Evolutionary conservation across 2,888 invertebrate genomes (phyloP), one percentile per base, ranked within the genome.

Genomic region (Drosophila algonquin): DNA sequence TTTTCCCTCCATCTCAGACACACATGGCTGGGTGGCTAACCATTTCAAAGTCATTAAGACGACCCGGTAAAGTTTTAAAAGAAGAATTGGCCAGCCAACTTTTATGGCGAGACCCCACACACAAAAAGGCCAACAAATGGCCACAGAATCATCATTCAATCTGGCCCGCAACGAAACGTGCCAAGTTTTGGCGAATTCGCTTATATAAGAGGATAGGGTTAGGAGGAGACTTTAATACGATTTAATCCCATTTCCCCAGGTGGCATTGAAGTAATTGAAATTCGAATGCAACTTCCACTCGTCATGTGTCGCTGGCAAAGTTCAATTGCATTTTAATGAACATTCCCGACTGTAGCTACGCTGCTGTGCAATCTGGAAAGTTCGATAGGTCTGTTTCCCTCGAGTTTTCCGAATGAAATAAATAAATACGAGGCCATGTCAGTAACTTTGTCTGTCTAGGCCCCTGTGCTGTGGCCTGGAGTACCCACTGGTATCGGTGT

Each of bases 31-130:
- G 32, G 10, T 69, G 70, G 30, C 46, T 51, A 64, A 73, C 76
- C 10, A 10, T 40, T 84, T 84, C 74, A 77, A 84, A 84, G 85
- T 81, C 82, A 87, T 83, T 83, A 87, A 81, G 82, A 79, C 57
- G 67, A 63, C 61, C 32, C 61, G 73, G 65, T 56, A 52, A 73
- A 58, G 68, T 67, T 75, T 56, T 60, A 0, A 35, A 5, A 14
- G 35, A 14, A 14, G 35, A 45, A 68, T 61, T 61, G 62, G 62
- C 62, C 40, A n/a, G 12, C 30, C 32, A 69, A 48, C 56, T 71
- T 70, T 72, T 56, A 51, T 64, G 27, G 56, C 45, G 27, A 10
- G 55, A 45, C 35, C 44, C 40, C 56, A 1, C 16, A 48, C 35
- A 35, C 12, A 40, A 40, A 40, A 40, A 40, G 5, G 5, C 44